Conservation (phyloP, 1,140 invertebrate genomes). For the Papilio polytes region DNA sequence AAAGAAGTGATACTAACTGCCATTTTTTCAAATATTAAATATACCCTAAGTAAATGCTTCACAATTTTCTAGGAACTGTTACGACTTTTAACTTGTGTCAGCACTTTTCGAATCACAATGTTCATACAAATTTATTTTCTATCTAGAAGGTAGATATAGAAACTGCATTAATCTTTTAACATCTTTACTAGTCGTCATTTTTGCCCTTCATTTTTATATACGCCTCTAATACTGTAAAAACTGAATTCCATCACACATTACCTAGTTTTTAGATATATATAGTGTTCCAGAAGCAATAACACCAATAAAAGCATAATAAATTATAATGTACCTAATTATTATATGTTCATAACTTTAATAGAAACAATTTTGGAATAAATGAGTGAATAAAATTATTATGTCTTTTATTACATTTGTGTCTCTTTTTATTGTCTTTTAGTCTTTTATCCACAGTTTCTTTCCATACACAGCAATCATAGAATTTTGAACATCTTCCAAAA, state of each 20-base stretch:
- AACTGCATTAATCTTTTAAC: conserved; percentile 19
- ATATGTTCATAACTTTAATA: conserved; percentile 39
- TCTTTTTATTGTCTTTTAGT: conserved; percentile 11
- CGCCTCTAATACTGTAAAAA: not conserved
- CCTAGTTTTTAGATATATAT: not conserved
- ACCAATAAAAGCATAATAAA: conserved; percentile 12
- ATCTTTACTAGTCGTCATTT: conserved; percentile 27
- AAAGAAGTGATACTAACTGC: conserved; percentile 59
- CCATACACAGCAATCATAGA: conserved; percentile 78
- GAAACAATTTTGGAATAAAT: conserved; percentile 47
- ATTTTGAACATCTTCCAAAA: conserved; percentile 73
- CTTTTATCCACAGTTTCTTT: conserved; percentile 62
- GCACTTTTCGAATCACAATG: not conserved
- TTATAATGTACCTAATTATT: conserved; percentile 29
- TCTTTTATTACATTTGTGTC: conserved; percentile 27
- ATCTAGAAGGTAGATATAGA: conserved; percentile 2
- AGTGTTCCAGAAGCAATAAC: conserved; percentile 1
- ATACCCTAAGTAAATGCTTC: conserved; percentile 28
- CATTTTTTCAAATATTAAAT: conserved; percentile 47
- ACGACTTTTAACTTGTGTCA: not conserved
- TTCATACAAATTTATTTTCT: not conserved
- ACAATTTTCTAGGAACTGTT: not conserved
- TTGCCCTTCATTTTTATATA: conserved; percentile 7
- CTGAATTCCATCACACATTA: not conserved
- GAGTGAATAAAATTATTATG: conserved; percentile 42